Conservation (phyloP, 2,888 invertebrate genomes). For the Xylota sylvarum region DNA sequence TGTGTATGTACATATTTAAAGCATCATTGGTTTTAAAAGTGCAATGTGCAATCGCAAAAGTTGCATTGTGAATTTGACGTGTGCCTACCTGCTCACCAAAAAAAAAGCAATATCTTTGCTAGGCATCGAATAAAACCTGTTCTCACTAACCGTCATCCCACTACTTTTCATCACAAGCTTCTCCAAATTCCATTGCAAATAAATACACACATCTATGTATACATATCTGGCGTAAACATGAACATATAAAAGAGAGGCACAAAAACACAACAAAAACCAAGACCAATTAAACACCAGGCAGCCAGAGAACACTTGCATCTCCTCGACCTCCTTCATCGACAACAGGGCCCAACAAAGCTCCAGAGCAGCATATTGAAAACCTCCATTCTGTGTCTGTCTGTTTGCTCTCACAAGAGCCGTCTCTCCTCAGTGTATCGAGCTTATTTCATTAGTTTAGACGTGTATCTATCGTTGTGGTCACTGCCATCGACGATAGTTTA, state of each 20-base stretch:
- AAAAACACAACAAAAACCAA: conserved; percentile 43
- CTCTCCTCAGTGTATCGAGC: conserved; percentile 67
- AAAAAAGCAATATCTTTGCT: not conserved
- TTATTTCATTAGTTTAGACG: conserved; percentile 71
- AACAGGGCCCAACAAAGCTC: conserved; percentile 71
- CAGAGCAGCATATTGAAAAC: conserved; percentile 52
- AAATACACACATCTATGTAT: conserved; percentile 6
- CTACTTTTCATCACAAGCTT: conserved; percentile 54
- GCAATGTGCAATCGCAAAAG: conserved; percentile 22
- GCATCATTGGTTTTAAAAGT: conserved; percentile 1
- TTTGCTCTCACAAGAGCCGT: conserved; percentile 49
- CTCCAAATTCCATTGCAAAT: conserved; percentile 64
- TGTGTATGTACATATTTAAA: too few relatives aligned
- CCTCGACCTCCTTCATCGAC: conserved; percentile 49
- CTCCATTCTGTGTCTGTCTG: conserved; percentile 53
- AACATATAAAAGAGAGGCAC: conserved; percentile 35
- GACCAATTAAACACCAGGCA: conserved; percentile 26
- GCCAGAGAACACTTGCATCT: conserved; percentile 49
- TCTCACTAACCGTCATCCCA: conserved; percentile 51
- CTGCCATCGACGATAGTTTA: conserved; percentile 36
- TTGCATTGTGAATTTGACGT: conserved; percentile 13
- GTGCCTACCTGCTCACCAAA: conserved; percentile 18
- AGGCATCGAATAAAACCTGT: conserved; percentile 58
- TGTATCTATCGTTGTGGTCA: conserved; percentile 51
- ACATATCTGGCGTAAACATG: conserved; percentile 19